Base-by-base conservation (phyloP, 2,797 vertebrate species). In the Malurus leucopterus region DNA sequence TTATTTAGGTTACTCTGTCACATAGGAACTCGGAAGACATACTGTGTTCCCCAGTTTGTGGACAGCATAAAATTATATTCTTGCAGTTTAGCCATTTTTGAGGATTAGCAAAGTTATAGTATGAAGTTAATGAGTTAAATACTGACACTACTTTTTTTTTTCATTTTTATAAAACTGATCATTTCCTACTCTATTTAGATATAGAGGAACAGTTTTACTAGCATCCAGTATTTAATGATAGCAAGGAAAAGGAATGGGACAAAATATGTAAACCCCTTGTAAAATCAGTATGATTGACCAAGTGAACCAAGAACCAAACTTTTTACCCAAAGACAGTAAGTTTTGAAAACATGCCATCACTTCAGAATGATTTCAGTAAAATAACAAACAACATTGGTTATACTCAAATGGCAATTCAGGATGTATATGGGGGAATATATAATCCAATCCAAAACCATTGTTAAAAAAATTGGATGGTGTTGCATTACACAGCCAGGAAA, bases 391-490 rank as follows among this genome's bases (percentile, higher is more conserved):
- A 61, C 69, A 47, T 21, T 63, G 6, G 21, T 80, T 94, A 85
- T 38, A 75, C 18, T 82, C 54, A 32, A 86, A 76, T 6, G 0
- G 63, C 69, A 84, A 88, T 49, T 64, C 55, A 59, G 58, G 58
- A 73, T 90, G 62, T 57, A 75, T 26, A n/a, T 46, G 6, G 50
- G 34, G 20, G 32, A 54, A 90, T 88, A 91, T 43, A 77, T 2
- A 91, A 26, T 40, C 82, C 67, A 84, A 64, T 54, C 57, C 83
- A 89, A 73, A 23, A 93, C 22, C 51, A 85, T 69, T 44, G 49
- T 89, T 90, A 63, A 75, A 91, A 89, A 91, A 86, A 62, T 77
- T 44, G 87, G 72, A 77, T 91, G 70, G 90, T 79, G 88, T 74
- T 73, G 74, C 88, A 93, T 92, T 85, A 70, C 43, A 76, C 59